Evolutionary conservation across 2,888 invertebrate genomes (phyloP).

Genomic region (Stenchaetothrips biformis): DNA sequence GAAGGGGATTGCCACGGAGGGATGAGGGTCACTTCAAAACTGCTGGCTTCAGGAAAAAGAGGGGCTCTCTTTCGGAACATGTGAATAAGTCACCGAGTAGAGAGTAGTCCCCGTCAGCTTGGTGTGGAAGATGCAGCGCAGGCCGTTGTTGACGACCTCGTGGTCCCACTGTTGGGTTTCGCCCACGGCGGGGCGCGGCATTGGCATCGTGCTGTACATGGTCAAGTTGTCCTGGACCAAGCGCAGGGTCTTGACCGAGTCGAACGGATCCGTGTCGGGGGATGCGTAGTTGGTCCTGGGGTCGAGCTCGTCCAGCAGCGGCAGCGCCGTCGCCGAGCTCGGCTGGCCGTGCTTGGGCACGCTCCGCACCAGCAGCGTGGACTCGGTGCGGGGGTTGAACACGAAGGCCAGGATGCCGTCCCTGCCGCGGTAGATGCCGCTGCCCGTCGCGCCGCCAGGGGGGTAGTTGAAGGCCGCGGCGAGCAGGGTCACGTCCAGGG

Average conservation of each 20-base stretch:
- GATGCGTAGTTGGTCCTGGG: background rate
- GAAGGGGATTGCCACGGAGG: constrained; percentile 1
- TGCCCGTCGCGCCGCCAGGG: constrained; percentile 59
- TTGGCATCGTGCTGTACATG: background rate
- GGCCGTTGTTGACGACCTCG: background rate
- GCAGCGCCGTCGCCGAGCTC: background rate
- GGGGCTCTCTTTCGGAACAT: too few relatives aligned
- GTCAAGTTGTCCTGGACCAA: background rate
- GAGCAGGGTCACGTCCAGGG: constrained; percentile 63
- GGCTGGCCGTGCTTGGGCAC: constrained; percentile 50
- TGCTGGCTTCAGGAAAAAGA: too few relatives aligned
- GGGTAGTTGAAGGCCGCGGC: constrained; percentile 66
- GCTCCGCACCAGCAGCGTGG: constrained; percentile 47
- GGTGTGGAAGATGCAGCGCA: background rate
- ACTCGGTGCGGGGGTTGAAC: constrained; percentile 49
- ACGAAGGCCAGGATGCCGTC: constrained; percentile 49
- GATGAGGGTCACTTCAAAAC: background rate
- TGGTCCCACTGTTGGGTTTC: background rate
- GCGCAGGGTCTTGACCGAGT: background rate
- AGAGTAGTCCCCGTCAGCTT: too few relatives aligned
- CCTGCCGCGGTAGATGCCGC: constrained; percentile 65
- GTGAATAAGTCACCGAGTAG: too few relatives aligned
- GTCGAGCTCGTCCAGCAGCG: background rate
- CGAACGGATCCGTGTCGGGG: background rate
- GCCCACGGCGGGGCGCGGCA: background rate